Base-by-base conservation (phyloP, 2,888 invertebrate species). In the Crocallis elinguaria region DNA sequence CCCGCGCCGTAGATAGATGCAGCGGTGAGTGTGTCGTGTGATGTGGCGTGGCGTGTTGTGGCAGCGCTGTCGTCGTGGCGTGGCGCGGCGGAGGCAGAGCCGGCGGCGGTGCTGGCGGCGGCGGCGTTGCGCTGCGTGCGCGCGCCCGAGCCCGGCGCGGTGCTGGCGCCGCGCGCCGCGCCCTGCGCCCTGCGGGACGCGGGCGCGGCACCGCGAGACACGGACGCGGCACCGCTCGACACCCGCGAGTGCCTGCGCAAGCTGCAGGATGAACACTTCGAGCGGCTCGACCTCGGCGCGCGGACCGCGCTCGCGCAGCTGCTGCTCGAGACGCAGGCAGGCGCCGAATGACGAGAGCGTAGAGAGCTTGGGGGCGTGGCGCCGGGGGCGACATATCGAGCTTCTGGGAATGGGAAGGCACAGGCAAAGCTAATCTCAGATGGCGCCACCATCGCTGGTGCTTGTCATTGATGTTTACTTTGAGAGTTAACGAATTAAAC, bases 111-210 rank as follows among this genome's bases (percentile, higher is more conserved):
- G 36, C 65, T 67, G 12, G 86, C 95, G 6, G 93, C 30, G 92
- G 93, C 25, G 7, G 14, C 33, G 19, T 79, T 96, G 46, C 96
- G 96, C 81, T 92, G 95, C 35, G 92, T 97, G 77, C 93, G 96
- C 45, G 96, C 95, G 17, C 95, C 96, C 5, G 98, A 98, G 77
- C 97, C 97, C 38, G 94, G 94, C 62, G 85, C 97, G 12, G 68
- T 79, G 57, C 69, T 76, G 63, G 44, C 50, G 57, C 72, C 73
- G 52, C 71, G 51, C 44, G 60, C 63, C 35, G 58, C 60, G 56
- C 71, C 67, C 52, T 68, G 65, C 66, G 62, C 36, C 53, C 42
- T 30, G 37, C 50, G 42, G 19, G 73, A 43, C 30, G n/a, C 55
- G 12, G 11, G 27, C 71, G 64, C 65, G 27, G 33, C 21, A 35